Evolutionary conservation across 2,888 invertebrate species (phyloP).

Genomic region (Ophion costatus): DNA sequence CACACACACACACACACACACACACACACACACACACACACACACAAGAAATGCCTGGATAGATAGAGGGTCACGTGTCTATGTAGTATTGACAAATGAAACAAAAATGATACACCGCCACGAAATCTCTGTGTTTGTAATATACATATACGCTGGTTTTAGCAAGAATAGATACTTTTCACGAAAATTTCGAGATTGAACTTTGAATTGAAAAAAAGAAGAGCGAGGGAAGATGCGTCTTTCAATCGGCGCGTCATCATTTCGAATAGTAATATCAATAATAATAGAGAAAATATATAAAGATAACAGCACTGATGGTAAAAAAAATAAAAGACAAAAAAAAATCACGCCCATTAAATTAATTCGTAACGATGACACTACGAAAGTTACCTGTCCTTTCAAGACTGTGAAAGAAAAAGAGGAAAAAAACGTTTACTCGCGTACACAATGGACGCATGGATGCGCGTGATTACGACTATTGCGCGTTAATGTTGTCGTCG

Average conservation of each 20-base stretch:
- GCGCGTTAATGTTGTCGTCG: neutral
- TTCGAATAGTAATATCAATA: constrained; percentile 6
- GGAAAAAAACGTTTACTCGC: constrained; percentile 2
- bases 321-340: too few species aligned
- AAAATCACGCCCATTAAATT: constrained; percentile 20
- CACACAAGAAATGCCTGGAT: constrained; percentile 37
- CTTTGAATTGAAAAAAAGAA: constrained; percentile 13
- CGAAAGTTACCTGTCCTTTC: constrained; percentile 49
- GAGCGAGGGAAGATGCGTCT: neutral
- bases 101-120: constrained; percentile 74
- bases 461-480: neutral
- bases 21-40: constrained; percentile 43
- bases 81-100: constrained; percentile 80
- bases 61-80: constrained; percentile 66
- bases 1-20: constrained; percentile 71
- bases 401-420: constrained; percentile 54
- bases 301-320: constrained; percentile 10
- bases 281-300: neutral
- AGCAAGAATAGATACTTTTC: constrained; percentile 1
- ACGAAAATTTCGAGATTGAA: constrained; percentile 6
- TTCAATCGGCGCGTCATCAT: neutral
- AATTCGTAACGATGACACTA: constrained; percentile 45
- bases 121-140: constrained; percentile 52
- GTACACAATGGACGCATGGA: neutral
- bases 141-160: neutral